Base-by-base conservation (phyloP, 2,797 vertebrate species). In the Brachyalestes nurse region DNA sequence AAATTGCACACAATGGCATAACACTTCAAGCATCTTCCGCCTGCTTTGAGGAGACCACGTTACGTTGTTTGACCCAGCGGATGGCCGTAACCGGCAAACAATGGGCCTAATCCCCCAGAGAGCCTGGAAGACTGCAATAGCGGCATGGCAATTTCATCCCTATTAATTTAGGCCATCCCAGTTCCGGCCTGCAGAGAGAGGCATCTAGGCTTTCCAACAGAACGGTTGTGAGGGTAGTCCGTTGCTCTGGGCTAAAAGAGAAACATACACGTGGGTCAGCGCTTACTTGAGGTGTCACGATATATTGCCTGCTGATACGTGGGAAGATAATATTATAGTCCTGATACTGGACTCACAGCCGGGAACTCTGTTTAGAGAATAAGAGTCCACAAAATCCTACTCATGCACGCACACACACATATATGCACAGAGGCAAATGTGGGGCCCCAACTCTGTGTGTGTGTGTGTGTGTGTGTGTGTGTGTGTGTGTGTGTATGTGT, bases 71-170 rank as follows among this genome's bases (percentile, higher is more conserved):
- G 80, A 76, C 77, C 42, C 23, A 10, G 53, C 47, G 23, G 70
- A 74, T 5, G 28, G 58, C n/a, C 42, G 23, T 38, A 64, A 64
- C 25, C 10, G 34, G 60, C n/a, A 42, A 60, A 70, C 76, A 70
- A 61, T 21, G 45, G 55, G 6, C 5, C 28, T 51, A 55, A 38
- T 69, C 64, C 34, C 23, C 66, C 49, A 53, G 49, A 78, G 13
- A 65, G 79, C 49, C 28, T 72, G 73, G 70, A 34, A 65, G 65
- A 61, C 70, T 71, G 65, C 64, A 77, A 77, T 70, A 73, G 65
- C 42, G 38, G 45, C 53, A 71, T 19, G 73, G 79, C 70, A 87
- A 79, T 85, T 85, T 83, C 78, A 83, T 73, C 76, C 65, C 77
- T 77, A 83, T 83, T 83, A 77, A 74, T 60, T 40, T 42, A 8